Percentiles rank a stretch among this genome's conserved stretches.
Conservation (phyloP, 1,140 invertebrate genomes). For the Drosophila kurseongensis region DNA sequence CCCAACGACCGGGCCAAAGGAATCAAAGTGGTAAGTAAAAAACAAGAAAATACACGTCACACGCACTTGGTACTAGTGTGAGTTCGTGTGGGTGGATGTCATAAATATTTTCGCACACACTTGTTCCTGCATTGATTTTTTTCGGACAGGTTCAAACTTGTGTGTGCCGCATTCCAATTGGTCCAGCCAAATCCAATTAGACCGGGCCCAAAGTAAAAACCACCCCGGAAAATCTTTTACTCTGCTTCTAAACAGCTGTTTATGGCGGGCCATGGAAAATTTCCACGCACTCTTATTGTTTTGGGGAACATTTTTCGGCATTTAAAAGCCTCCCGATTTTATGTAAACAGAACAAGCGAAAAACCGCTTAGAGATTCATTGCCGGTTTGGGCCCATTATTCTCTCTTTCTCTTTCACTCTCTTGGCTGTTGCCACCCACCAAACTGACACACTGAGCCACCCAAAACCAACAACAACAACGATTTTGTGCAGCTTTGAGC, state of each 20-base stretch:
- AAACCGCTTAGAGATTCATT: constrained; percentile 29
- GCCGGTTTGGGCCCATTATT: constrained; percentile 36
- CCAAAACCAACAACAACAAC: constrained; percentile 14
- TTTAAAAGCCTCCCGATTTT: constrained; percentile 7
- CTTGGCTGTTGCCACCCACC: constrained; percentile 17
- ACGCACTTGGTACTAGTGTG: constrained; percentile 13
- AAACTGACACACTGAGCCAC: constrained; percentile 43
- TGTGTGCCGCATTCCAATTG: constrained; percentile 58
- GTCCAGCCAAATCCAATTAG: constrained; percentile 60
- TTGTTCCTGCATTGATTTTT: constrained; percentile 75
- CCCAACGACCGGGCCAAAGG: constrained; percentile 4
- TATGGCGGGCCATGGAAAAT: constrained; percentile 41
- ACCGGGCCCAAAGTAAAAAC: constrained; percentile 12
- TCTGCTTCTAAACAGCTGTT: constrained; percentile 42
- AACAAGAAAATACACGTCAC: constrained; percentile 22
- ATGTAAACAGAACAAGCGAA: constrained; percentile 36
- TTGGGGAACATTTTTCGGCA: constrained; percentile 41
- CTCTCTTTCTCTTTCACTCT: neutral
- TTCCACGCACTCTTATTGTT: constrained; percentile 38
- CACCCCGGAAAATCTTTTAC: constrained; percentile 22
- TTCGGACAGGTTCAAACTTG: constrained; percentile 40
- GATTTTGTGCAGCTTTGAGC: constrained; percentile 58
- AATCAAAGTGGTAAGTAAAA: constrained; percentile 44
- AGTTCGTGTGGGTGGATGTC: constrained; percentile 15
- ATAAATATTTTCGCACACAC: constrained; percentile 66